Conservation (phyloP, 1,140 invertebrate genomes). For the Ptiloglossa arizonensis region DNA sequence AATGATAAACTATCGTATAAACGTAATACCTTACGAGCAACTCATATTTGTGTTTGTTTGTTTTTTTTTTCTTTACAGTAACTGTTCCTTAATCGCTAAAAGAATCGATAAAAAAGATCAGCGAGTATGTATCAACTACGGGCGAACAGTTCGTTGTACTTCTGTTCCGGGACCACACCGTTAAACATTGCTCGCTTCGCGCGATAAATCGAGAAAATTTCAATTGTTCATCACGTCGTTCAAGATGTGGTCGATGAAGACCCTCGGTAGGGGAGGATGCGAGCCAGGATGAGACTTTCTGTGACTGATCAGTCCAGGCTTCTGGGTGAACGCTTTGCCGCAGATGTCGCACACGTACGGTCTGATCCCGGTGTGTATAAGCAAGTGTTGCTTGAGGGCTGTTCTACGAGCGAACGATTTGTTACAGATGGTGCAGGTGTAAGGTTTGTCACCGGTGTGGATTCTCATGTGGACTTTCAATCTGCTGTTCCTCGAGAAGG, state of each 20-base stretch:
- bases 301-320: slow-evolving; percentile 85
- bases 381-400: slow-evolving; percentile 85
- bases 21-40: slow-evolving; percentile 11
- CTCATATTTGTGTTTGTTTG: no score
- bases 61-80: slow-evolving; percentile 11
- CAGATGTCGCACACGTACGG: slow-evolving; percentile 93
- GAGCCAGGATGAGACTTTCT: slow-evolving; percentile 84
- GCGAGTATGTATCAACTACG: neutral
- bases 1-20: neutral
- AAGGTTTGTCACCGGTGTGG: slow-evolving; percentile 84
- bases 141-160: neutral
- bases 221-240: slow-evolving; percentile 73
- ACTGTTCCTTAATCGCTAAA: neutral
- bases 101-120: neutral
- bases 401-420: slow-evolving; percentile 82
- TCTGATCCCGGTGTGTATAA: slow-evolving; percentile 91
- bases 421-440: slow-evolving; percentile 84
- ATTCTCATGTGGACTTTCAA: slow-evolving; percentile 84
- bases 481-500: slow-evolving; percentile 83
- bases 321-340: slow-evolving; percentile 88
- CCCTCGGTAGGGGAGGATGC: slow-evolving; percentile 76
- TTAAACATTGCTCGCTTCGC: no score
- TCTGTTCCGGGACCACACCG: neutral
- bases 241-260: slow-evolving; percentile 78
- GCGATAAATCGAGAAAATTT: neutral